Evolutionary conservation across 1,140 invertebrate genomes (phyloP).

Genomic region (Tyrophagus putrescentiae): DNA sequence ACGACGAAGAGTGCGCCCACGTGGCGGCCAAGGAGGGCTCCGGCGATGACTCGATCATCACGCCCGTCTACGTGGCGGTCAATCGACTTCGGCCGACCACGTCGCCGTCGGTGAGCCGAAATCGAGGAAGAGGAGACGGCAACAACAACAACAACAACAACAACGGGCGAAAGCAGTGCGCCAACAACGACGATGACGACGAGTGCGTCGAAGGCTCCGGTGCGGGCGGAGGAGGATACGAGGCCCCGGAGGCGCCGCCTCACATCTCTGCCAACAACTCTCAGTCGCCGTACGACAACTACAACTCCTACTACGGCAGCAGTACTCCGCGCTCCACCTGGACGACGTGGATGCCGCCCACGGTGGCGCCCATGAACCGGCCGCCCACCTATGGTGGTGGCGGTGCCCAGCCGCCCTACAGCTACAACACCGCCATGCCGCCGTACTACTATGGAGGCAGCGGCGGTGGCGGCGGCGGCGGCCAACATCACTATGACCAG

Average conservation of each 20-base stretch:
- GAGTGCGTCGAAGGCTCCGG: slow-evolving; percentile 30
- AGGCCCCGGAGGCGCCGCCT: slow-evolving; percentile 16
- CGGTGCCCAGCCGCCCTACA: too few relatives aligned
- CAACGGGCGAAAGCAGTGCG: slow-evolving; percentile 11
- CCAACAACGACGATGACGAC: slow-evolving; percentile 29
- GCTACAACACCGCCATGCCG: background rate
- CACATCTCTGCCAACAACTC: too few relatives aligned
- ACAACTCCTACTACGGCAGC: slow-evolving; percentile 7
- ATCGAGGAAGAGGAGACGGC: too few relatives aligned
- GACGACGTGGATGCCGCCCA: slow-evolving; percentile 19
- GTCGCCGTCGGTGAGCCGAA: background rate
- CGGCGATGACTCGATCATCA: slow-evolving; percentile 18
- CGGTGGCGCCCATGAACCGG: slow-evolving; percentile 5
- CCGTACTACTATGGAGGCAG: background rate
- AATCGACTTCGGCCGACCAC: background rate
- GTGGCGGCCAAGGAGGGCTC: slow-evolving; percentile 19
- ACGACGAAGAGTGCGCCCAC: slow-evolving; percentile 62
- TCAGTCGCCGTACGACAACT: slow-evolving; percentile 1
- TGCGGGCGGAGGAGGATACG: slow-evolving; percentile 26
- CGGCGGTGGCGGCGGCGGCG: too few relatives aligned
- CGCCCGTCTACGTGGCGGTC: slow-evolving; percentile 10
- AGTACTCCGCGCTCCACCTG: slow-evolving; percentile 18
- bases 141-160: too few relatives aligned
- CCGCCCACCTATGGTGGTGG: background rate
- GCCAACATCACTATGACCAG: too few relatives aligned